phyloP scores from a whole-genome alignment of 2,888 invertebrate species.

The Ormyrus labotus region DNA sequence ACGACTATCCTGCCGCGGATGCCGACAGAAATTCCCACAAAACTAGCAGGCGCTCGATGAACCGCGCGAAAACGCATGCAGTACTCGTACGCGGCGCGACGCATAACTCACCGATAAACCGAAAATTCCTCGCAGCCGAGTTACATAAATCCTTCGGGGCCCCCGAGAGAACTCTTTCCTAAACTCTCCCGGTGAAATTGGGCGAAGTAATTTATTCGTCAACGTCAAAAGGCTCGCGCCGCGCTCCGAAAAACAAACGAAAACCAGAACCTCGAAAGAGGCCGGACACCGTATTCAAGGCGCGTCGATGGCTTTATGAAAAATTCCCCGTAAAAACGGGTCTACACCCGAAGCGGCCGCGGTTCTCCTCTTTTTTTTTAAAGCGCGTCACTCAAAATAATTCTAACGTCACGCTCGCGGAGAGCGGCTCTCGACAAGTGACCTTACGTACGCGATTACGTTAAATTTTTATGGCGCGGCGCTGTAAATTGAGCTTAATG shows the following conservation, averaged over 20 bases:
- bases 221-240: constrained; percentile 22
- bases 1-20: no score
- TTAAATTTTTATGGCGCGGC: constrained; percentile 4
- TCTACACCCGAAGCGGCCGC: not conserved
- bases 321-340: not conserved
- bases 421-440: not conserved
- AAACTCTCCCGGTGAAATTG: not conserved
- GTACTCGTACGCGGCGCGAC: not conserved
- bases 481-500: not conserved
- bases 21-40: no score
- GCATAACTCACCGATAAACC: constrained; percentile 26
- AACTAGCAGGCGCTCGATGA: no score
- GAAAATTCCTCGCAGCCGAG: not conserved
- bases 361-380: not conserved
- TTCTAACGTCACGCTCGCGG: not conserved
- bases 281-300: constrained; percentile 19
- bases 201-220: constrained; percentile 49
- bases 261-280: not conserved
- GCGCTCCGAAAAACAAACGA: constrained; percentile 35
- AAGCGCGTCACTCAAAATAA: not conserved
- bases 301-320: constrained; percentile 45
- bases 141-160: constrained; percentile 38
- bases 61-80: not conserved
- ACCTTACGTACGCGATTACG: not conserved
- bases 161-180: not conserved